Base-by-base conservation (phyloP, 1,140 invertebrate species). In the Zaprionus tsacasi region DNA sequence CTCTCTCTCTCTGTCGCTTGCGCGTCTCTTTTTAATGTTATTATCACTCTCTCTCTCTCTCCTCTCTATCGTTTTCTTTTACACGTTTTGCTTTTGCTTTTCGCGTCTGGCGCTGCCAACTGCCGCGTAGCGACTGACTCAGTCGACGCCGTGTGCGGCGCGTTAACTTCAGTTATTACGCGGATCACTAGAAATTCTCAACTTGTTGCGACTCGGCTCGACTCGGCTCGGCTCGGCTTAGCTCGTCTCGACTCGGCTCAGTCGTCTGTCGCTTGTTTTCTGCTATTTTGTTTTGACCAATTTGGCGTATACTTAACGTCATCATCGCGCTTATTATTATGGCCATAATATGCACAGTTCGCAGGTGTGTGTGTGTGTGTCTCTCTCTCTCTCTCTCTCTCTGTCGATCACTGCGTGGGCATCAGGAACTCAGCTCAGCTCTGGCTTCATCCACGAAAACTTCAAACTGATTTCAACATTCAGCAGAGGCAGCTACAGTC, bases 101-200 rank as follows among this genome's bases (percentile, higher is more conserved):
- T 48, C 69, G 43, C 69, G 58, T 70, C 66, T 74, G 71, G 60
- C 78, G 70, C 70, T 74, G 71, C 54, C 85, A 89, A 88, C 78
- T 79, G 81, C 59, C 81, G 70, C 68, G 70, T 60, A 71, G 86
- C 85, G 76, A 89, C 83, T 88, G 80, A 81, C 25, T 52, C 30
- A 70, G 30, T 12, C n/a, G 8, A 48, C 59, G 25, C 36, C 50
- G 40, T 56, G 45, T 43, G 63, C 70, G 45, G 66, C 70, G 55
- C 35, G 54, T 63, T 59, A 82, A 87, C 85, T 89, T 78, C 77
- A 85, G 43, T 76, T 73, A 71, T 88, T 89, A 83, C 60, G 80
- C 83, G 83, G 83, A 83, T 88, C 83, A 83, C 78, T 88, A 88
- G 83, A 88, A 87, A 88, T 67, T 82, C 81, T 50, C 61, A 25